These are phyloP conservation scores for Antitype chi DNA, from an alignment of 2,888 invertebrate genomes.

Conservation along the genomic window DNA sequence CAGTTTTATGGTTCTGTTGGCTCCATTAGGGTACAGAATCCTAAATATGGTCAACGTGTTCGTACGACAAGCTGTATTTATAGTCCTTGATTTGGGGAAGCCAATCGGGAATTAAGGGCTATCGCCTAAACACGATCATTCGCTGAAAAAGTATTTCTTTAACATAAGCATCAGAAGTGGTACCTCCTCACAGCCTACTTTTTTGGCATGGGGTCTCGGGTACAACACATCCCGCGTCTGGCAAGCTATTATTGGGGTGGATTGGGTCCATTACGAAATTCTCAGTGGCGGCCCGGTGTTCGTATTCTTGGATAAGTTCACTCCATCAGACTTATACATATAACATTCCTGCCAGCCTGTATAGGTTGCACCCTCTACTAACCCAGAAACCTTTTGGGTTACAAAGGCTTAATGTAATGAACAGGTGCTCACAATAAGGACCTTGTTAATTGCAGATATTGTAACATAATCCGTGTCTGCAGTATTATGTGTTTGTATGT, in stretches of 20 bases:
- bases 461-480: constrained; percentile 20
- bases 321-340: background rate
- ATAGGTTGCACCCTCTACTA: background rate
- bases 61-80: background rate
- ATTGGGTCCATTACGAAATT: background rate
- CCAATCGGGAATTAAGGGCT: background rate
- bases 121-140: background rate
- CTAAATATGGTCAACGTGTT: background rate
- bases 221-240: background rate
- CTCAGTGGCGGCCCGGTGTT: background rate
- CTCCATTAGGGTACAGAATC: too few relatives aligned
- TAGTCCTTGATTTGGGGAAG: background rate
- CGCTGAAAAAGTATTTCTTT: background rate
- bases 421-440: background rate
- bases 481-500: background rate
- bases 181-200: background rate
- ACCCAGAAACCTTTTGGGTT: background rate
- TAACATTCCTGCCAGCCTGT: too few relatives aligned
- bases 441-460: constrained; percentile 7
- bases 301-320: background rate
- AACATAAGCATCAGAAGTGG: background rate
- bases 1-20: too few relatives aligned
- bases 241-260: background rate
- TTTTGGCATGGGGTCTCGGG: background rate
- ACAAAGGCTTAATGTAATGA: background rate